Conservation (phyloP, 2,113 vertebrate genomes). For the Crypturellus undulatus region DNA sequence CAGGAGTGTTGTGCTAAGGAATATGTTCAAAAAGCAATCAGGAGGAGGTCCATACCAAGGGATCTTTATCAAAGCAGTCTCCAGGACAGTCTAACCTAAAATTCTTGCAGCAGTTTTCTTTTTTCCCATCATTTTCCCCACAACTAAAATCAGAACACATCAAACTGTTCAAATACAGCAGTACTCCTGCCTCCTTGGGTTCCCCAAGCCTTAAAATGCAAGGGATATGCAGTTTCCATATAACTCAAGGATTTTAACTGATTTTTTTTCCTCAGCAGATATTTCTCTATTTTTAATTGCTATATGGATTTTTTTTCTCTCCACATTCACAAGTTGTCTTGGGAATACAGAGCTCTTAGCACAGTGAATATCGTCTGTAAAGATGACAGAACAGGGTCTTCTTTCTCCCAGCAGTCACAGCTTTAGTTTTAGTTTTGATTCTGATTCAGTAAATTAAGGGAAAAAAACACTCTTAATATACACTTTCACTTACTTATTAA, state of each 20-base stretch:
- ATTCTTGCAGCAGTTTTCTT: neutral
- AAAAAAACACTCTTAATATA: neutral
- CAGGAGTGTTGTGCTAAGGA: neutral
- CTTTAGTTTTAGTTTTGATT: neutral
- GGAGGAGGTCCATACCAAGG: neutral
- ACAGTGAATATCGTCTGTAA: neutral
- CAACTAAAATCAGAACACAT: neutral
- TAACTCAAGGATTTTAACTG: too few species aligned
- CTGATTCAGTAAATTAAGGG: neutral
- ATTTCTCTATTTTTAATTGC: too few species aligned
- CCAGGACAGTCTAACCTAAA: neutral
- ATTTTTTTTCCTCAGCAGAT: neutral
- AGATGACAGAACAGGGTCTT: neutral
- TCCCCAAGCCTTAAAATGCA: neutral
- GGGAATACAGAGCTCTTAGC: neutral
- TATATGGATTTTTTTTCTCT: neutral
- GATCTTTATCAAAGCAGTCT: neutral
- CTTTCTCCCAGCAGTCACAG: neutral
- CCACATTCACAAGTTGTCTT: neutral
- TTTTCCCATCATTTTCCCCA: neutral
- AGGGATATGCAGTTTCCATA: neutral
- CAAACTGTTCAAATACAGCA: neutral
- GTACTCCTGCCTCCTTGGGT: neutral
- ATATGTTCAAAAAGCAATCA: neutral
- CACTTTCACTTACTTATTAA: neutral